phyloP scores from a whole-genome alignment of 2,797 vertebrate species.

The Phalloptychus januarius region DNA sequence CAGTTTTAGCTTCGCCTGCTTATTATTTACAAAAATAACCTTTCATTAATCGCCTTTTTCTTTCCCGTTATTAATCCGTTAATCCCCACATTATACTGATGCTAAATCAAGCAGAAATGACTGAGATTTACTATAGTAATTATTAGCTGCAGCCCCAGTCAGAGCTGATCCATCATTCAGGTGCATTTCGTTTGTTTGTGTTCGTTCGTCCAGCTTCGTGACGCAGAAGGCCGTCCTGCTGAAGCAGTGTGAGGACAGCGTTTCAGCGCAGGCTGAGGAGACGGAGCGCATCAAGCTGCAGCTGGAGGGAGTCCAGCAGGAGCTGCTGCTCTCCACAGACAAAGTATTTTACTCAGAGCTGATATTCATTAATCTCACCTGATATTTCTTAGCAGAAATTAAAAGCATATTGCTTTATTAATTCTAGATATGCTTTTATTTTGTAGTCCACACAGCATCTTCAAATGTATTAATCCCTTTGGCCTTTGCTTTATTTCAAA shows the following conservation, averaged over 20 bases:
- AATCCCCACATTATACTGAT: no score
- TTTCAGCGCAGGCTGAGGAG: constrained; percentile 63
- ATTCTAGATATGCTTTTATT: background rate
- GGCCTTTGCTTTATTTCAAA: background rate
- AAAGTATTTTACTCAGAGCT: constrained; percentile 52
- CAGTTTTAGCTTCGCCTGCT: no score
- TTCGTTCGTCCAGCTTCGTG: constrained; percentile 37
- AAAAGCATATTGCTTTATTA: background rate
- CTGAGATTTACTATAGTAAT: no score
- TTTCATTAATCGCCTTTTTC: no score
- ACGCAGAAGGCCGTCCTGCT: constrained; percentile 62
- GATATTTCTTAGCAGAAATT: background rate
- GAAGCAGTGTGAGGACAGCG: constrained; percentile 72
- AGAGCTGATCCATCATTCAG: background rate
- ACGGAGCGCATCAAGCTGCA: constrained; percentile 48
- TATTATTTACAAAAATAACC: no score
- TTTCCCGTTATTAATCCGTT: no score
- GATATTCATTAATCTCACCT: background rate
- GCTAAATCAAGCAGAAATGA: no score
- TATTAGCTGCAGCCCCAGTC: no score
- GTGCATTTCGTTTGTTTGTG: constrained; percentile 4
- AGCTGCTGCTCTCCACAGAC: constrained; percentile 63
- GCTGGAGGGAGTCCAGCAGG: constrained; percentile 66
- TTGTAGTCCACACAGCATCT: background rate
- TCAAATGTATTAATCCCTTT: background rate